phyloP scores from a whole-genome alignment of 2,888 invertebrate species.

The Protonemura montana region DNA sequence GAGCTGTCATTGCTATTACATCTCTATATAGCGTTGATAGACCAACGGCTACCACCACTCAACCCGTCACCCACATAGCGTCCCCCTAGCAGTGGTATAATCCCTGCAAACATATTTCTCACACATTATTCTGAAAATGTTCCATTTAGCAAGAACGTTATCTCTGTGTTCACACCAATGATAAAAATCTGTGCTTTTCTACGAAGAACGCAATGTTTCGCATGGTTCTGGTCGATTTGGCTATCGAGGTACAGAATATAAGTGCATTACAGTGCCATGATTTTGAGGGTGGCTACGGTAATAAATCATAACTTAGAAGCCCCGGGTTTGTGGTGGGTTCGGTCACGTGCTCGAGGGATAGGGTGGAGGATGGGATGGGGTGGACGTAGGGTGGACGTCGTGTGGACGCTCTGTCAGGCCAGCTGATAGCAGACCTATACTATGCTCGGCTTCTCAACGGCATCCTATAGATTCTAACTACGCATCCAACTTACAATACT shows the following conservation, averaged over 20 bases:
- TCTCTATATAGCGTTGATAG: too few relatives aligned
- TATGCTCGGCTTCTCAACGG: neutral
- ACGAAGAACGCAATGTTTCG: neutral
- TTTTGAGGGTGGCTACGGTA: neutral
- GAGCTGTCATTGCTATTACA: too few relatives aligned
- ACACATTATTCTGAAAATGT: neutral
- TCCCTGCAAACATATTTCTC: neutral
- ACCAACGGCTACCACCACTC: neutral
- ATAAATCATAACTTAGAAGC: neutral
- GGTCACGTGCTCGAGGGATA: neutral
- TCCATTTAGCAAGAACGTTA: neutral
- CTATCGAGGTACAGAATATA: neutral
- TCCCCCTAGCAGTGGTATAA: too few relatives aligned
- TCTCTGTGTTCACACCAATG: neutral
- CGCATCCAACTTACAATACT: too few relatives aligned
- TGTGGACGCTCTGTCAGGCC: neutral
- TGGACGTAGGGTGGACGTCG: neutral
- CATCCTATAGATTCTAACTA: too few relatives aligned
- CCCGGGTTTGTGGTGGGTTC: neutral
- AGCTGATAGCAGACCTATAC: neutral
- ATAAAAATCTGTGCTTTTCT: neutral
- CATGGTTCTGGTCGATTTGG: neutral
- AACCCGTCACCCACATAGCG: neutral
- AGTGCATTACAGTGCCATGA: neutral
- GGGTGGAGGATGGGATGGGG: neutral